Evolutionary conservation across 1,140 invertebrate genomes (phyloP), one percentile per base, ranked within the genome.

Genomic region (Orussus abietinus): DNA sequence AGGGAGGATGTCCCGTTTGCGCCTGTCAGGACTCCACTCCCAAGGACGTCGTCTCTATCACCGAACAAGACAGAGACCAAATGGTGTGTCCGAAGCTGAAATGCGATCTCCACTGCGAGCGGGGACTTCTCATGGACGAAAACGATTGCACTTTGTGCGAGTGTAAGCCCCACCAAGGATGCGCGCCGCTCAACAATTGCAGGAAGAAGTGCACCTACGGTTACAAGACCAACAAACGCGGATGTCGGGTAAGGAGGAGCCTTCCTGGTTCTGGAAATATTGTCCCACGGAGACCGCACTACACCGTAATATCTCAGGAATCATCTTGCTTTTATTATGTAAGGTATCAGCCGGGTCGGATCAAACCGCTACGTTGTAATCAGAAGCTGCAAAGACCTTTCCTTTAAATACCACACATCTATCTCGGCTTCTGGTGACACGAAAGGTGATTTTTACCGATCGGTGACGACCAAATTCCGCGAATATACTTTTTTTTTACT

Each of bases 141-240:
- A 66, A 66, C 25, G 62, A 61, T 28, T 72, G 69, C 41, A 60
- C 53, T 7, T 39, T 69, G 1, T 69, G 66, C 46, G 50, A 65
- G 34, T 69, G 66, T 39, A 59, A 60, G 29, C 45, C 57, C 1
- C 52, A 51, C 5, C 33, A 47, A 9, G 49, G 45, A 9, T 69
- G 65, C 38, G 51, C 62, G 21, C 21, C 50, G 6, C 38, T 61
- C 17, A 21, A 42, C 22, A 53, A 45, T 31, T 69, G 66, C 53
- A 66, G 51, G 18, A 68, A 59, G 37, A 62, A 61, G 34, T 72
- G 67, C 36, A 52, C 47, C 9, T 60, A 55, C 28, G 69, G 69
- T 10, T 68, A 62, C 48, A 65, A 58, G 38, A 54, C 43, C 25
- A 62, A 69, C 38, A 62, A 60, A 41, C 58, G 55, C 29, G 59